Evolutionary conservation across 2,888 invertebrate genomes (phyloP).

Genomic region (Rhyacophila evoluta): DNA sequence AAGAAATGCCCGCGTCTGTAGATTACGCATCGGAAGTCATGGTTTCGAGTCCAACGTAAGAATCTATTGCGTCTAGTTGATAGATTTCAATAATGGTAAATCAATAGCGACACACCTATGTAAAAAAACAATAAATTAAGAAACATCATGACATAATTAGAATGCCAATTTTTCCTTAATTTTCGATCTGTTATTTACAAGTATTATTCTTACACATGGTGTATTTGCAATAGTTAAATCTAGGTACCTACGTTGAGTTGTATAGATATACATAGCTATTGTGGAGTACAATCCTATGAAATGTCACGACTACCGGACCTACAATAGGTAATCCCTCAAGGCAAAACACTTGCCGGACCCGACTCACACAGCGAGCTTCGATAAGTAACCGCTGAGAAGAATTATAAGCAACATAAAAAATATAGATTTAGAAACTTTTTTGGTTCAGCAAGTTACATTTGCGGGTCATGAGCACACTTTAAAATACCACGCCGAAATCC

Average conservation of each 20-base stretch:
- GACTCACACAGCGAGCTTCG: neutral
- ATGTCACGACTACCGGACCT: neutral
- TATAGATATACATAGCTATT: neutral
- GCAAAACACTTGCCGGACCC: slow-evolving; percentile 2
- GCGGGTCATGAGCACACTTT: neutral
- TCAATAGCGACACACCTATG: too few species aligned
- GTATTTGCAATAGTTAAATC: neutral
- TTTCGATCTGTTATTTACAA: neutral
- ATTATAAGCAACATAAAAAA: neutral
- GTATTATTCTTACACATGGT: neutral
- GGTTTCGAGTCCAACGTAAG: too few species aligned
- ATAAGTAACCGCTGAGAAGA: neutral
- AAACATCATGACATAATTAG: too few species aligned
- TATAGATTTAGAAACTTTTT: neutral
- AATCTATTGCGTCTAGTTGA: too few species aligned
- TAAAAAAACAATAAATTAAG: too few species aligned
- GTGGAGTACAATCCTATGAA: neutral
- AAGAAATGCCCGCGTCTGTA: too few species aligned
- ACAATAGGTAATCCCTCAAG: neutral
- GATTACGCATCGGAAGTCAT: too few species aligned
- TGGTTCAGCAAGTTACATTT: neutral
- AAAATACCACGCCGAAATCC: neutral
- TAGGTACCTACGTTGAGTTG: neutral
- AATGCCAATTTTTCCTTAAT: too few species aligned
- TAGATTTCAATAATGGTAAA: too few species aligned